phyloP scores from a whole-genome alignment of 2,888 invertebrate genomes.

The Augochlorella aurata region DNA sequence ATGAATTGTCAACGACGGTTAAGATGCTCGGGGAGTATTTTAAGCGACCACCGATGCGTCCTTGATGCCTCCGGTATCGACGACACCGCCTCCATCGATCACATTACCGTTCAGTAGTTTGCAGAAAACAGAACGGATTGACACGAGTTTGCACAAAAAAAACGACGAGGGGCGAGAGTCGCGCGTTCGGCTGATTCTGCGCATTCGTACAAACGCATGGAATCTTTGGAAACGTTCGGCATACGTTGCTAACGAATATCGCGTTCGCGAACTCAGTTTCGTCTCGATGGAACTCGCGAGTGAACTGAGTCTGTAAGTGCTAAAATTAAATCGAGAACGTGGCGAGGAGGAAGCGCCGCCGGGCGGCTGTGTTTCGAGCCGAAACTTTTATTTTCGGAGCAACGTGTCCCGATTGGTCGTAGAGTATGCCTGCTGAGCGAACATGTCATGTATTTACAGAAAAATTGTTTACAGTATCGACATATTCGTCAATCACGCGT shows the following conservation, averaged over 20 bases:
- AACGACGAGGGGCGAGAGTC: neutral
- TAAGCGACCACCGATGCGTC: neutral
- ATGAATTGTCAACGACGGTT: neutral
- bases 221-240: neutral
- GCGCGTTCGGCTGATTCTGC: neutral
- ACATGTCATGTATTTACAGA: neutral
- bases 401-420: conserved; percentile 14
- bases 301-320: conserved; percentile 67
- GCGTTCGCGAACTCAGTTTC: conserved; percentile 32
- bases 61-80: neutral
- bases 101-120: neutral
- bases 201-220: neutral
- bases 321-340: conserved; percentile 76
- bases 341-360: conserved; percentile 66
- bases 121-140: too few species aligned
- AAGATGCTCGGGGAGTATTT: neutral
- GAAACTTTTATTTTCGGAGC: conserved; percentile 64
- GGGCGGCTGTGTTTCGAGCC: conserved; percentile 47
- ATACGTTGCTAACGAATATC: conserved; percentile 2
- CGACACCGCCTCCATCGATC: neutral
- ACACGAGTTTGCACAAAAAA: too few species aligned
- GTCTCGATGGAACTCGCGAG: conserved; percentile 55
- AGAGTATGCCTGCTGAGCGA: neutral
- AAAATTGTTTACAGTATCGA: neutral
- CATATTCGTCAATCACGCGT: neutral